Base-by-base conservation (phyloP, 1,140 invertebrate genomes). In the Drosophila serrata region DNA sequence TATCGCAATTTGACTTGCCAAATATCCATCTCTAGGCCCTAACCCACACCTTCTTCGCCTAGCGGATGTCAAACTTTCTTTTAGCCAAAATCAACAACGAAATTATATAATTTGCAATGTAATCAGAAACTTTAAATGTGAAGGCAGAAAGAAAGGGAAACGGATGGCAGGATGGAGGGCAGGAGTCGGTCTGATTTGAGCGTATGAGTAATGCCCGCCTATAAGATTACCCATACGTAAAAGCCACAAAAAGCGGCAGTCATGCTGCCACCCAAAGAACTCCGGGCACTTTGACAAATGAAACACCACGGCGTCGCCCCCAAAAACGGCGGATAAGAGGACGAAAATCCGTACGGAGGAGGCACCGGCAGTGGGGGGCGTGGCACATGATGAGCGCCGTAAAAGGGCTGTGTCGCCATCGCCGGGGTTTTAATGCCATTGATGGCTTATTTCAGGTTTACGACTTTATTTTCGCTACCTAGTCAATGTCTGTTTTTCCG, bases 71-170 rank as follows among this genome's bases (percentile, higher is more conserved):
- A 70, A 80, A 75, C 55, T 81, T 75, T 77, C 68, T 43, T 53
- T 55, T 74, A 61, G 65, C 65, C 67, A 67, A 85, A 90, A 79
- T 85, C 78, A 90, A 90, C 85, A 81, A 79, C 78, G 78, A 79
- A 90, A 90, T 90, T 90, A 90, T 90, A 90, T 90, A 90, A 90
- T 90, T 90, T 90, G 85, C 85, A 73, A 84, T 90, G 86, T 90
- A 90, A 90, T 90, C 85, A 85, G 78, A 85, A 90, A 90, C 85
- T 90, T 90, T 85, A 90, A 90, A 90, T 79, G 85, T 65, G 62
- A 68, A 45, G 49, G 57, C 45, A 19, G 35, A 37, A 11, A 35
- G 51, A 24, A 55, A 22, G 33, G 33, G 19, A 37, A 37, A 22
- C 13, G 13, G 49, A 27, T 24, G 22, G n/a, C n/a, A n/a, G n/a